phyloP scores from a whole-genome alignment of 2,888 invertebrate species.

The Octodonta nipae region DNA sequence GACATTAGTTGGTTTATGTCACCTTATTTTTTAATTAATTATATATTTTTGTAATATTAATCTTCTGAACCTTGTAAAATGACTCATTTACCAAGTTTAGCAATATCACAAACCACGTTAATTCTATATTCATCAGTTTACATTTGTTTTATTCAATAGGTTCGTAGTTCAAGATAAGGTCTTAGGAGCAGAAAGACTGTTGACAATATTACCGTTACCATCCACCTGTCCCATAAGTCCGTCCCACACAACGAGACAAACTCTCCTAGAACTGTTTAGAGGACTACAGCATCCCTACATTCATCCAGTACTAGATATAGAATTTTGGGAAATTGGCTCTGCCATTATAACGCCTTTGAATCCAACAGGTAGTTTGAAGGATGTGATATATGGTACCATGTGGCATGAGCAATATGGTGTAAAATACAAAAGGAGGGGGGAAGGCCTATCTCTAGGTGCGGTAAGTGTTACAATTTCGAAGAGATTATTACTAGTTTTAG shows the following conservation, averaged over 20 bases:
- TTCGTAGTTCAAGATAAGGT: conserved; percentile 75
- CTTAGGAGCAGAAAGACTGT: conserved; percentile 61
- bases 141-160: too few species aligned
- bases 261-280: conserved; percentile 68
- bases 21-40: too few species aligned
- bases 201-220: conserved; percentile 56
- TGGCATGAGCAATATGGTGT: conserved; percentile 43
- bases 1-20: too few species aligned
- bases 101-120: too few species aligned
- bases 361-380: conserved; percentile 73
- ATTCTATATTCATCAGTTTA: too few species aligned
- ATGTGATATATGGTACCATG: conserved; percentile 59
- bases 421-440: conserved; percentile 26
- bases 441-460: conserved; percentile 28
- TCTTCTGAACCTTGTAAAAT: too few species aligned
- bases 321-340: conserved; percentile 54
- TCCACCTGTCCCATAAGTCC: conserved; percentile 53
- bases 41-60: too few species aligned
- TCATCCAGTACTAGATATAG: conserved; percentile 76
- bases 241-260: conserved; percentile 46
- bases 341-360: conserved; percentile 74
- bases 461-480: too few species aligned
- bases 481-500: too few species aligned
- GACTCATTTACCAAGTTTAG: too few species aligned
- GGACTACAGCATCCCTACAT: conserved; percentile 86